These are phyloP conservation scores for Parazoanthus swiftii DNA, from an alignment of 92 coral and sea anemone species.

Conservation along the genomic window DNA sequence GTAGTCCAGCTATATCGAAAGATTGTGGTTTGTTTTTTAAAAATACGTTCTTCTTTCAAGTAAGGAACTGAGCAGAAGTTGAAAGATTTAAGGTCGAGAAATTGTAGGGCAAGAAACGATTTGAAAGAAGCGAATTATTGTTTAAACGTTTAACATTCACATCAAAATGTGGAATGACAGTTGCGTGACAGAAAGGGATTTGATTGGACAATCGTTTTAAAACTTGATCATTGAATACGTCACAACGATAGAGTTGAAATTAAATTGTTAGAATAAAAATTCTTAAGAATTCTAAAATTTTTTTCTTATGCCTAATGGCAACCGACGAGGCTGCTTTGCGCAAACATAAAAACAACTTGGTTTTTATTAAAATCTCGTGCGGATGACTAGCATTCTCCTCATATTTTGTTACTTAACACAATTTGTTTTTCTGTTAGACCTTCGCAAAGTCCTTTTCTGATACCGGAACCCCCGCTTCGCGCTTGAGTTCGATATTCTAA, in stretches of 20 bases:
- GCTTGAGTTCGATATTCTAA: too few relatives aligned
- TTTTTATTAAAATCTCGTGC: not conserved
- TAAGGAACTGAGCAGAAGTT: not conserved
- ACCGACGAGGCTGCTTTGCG: not conserved
- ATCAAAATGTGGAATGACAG: constrained; percentile 8
- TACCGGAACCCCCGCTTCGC: too few relatives aligned
- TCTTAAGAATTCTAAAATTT: constrained; percentile 2
- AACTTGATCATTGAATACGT: not conserved
- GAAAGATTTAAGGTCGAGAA: too few relatives aligned
- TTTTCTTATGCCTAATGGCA: not conserved
- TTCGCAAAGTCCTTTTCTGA: too few relatives aligned
- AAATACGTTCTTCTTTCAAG: too few relatives aligned
- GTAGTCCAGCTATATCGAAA: not conserved
- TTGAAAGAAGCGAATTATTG: not conserved
- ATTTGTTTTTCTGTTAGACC: not conserved
- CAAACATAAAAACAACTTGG: not conserved
- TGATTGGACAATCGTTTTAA: constrained; percentile 1
- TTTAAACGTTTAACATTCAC: not conserved
- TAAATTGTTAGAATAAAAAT: not conserved
- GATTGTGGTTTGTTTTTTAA: not conserved
- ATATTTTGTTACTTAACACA: not conserved
- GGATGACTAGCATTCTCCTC: constrained; percentile 1
- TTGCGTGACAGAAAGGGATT: not conserved
- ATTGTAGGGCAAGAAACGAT: not conserved
- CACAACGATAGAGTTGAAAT: not conserved